phyloP scores from a whole-genome alignment of 2,888 invertebrate species.

The Cheilosia variabilis region DNA sequence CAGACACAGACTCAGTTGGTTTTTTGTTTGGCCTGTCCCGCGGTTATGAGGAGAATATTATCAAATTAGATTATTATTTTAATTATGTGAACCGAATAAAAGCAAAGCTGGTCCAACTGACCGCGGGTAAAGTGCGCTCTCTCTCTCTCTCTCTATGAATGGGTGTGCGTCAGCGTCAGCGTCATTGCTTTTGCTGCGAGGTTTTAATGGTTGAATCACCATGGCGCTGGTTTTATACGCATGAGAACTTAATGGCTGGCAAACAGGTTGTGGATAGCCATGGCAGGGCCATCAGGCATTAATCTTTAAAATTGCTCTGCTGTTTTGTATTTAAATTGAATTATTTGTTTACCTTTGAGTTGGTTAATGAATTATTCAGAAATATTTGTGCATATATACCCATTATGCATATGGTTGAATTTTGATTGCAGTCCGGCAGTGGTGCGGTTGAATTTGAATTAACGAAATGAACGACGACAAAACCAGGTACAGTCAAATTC shows the following conservation, averaged over 20 bases:
- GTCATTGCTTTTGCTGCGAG: conserved; percentile 10
- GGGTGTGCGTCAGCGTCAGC: background rate
- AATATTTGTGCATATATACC: background rate
- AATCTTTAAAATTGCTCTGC: conserved; percentile 56
- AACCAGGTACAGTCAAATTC: no score
- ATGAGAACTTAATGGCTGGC: conserved; percentile 55
- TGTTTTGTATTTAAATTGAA: conserved; percentile 50
- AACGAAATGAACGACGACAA: background rate
- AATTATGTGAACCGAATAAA: conserved; percentile 55
- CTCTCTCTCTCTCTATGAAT: background rate
- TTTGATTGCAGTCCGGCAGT: background rate
- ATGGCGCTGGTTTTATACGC: conserved; percentile 42
- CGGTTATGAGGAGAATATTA: conserved; percentile 43
- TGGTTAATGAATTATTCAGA: conserved; percentile 50
- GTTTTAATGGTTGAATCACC: conserved; percentile 59
- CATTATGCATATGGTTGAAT: conserved; percentile 3
- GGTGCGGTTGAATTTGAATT: background rate
- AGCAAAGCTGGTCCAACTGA: background rate
- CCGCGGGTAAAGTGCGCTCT: background rate
- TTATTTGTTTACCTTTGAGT: conserved; percentile 54
- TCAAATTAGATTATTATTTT: conserved; percentile 63
- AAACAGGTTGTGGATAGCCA: conserved; percentile 54
- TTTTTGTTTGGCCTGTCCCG: background rate
- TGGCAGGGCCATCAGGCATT: conserved; percentile 16
- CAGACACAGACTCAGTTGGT: background rate